phyloP scores from a whole-genome alignment of 2,797 vertebrate genomes.

The Notoglanidium macrostoma region DNA sequence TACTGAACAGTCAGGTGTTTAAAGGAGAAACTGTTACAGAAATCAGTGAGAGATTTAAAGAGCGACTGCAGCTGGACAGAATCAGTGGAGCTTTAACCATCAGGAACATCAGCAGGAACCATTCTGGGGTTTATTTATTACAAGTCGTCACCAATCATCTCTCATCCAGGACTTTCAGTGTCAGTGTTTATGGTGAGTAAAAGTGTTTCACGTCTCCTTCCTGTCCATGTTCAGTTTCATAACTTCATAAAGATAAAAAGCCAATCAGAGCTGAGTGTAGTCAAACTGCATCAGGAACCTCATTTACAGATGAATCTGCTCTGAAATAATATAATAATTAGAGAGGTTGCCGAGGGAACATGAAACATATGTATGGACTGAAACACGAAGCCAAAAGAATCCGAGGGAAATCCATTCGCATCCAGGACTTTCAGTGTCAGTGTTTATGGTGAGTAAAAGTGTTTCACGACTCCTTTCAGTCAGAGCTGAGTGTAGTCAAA shows the following conservation, averaged over 20 bases:
- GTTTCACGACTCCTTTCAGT: background rate
- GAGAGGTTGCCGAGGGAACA: too few species aligned
- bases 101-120: background rate
- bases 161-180: background rate
- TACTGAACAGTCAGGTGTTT: background rate
- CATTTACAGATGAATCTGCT: background rate
- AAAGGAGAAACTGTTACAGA: background rate
- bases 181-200: slow-evolving; percentile 29
- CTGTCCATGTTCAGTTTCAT: background rate
- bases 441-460: slow-evolving; percentile 12
- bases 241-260: background rate
- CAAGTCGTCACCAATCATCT: rapidly evolving
- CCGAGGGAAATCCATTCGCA: too few species aligned
- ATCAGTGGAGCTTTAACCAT: slow-evolving; percentile 24
- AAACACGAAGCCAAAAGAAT: too few species aligned
- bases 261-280: background rate
- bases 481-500: background rate
- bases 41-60: slow-evolving; percentile 20
- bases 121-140: slow-evolving; percentile 11
- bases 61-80: slow-evolving; percentile 18
- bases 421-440: background rate
- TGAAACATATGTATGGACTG: too few species aligned
- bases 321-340: too few species aligned
- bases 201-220: too few species aligned
- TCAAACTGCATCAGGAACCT: background rate